phyloP scores from a whole-genome alignment of 2,888 invertebrate species.

The Cloeon dipterum region DNA sequence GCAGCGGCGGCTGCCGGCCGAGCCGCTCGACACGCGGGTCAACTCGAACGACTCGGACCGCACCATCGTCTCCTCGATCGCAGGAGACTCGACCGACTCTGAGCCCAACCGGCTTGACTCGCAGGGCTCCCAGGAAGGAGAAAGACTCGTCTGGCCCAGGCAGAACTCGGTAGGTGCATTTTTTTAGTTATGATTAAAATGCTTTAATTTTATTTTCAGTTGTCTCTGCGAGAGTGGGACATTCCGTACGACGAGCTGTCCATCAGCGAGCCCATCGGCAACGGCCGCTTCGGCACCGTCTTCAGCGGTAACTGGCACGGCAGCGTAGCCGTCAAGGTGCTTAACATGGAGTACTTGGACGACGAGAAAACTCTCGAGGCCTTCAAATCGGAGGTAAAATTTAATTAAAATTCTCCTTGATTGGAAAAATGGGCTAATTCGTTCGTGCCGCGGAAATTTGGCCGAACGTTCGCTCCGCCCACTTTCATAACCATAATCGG shows the following conservation, averaged over 20 bases:
- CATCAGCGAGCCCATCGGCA: constrained; percentile 69
- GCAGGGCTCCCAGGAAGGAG: constrained; percentile 47
- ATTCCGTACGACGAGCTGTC: constrained; percentile 89
- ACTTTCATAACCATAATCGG: no score
- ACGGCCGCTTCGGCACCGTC: constrained; percentile 84
- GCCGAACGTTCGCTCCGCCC: no score
- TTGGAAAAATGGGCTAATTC: neutral
- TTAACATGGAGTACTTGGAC: constrained; percentile 76
- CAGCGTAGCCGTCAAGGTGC: constrained; percentile 87
- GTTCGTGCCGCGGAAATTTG: no score
- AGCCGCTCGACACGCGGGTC: constrained; percentile 21
- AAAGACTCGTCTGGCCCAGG: constrained; percentile 17
- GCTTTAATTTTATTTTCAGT: constrained; percentile 20
- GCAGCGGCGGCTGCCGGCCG: constrained; percentile 18
- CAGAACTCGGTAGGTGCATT: constrained; percentile 21
- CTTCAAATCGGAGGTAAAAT: constrained; percentile 69
- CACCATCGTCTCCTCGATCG: constrained; percentile 39
- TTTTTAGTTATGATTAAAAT: no score
- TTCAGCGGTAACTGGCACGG: constrained; percentile 95
- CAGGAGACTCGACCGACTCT: constrained; percentile 60
- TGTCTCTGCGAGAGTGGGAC: constrained; percentile 91
- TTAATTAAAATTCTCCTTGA: neutral
- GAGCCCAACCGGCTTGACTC: constrained; percentile 61
- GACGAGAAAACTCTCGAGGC: constrained; percentile 71
- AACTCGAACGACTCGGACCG: constrained; percentile 34